These are phyloP conservation scores for Hyaena hyaena DNA, from an alignment of 2,113 vertebrate species.

Conservation along the genomic window DNA sequence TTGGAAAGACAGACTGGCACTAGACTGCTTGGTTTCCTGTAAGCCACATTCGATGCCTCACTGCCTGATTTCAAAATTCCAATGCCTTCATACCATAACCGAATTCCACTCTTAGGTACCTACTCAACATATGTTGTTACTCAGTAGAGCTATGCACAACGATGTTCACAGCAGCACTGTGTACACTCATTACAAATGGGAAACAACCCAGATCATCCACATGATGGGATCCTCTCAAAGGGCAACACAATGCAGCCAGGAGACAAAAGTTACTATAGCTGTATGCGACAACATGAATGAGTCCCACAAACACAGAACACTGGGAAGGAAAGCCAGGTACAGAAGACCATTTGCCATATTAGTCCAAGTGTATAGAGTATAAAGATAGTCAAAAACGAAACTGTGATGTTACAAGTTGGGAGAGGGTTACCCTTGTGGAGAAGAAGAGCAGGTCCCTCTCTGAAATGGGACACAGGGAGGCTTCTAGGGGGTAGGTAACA, in stretches of 20 bases:
- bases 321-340: background rate
- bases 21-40: background rate
- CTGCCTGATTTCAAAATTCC: constrained; percentile 19
- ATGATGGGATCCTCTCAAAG: background rate
- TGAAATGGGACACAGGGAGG: background rate
- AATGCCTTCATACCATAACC: background rate
- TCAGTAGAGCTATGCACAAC: background rate
- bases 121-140: background rate
- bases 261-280: background rate
- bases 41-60: background rate
- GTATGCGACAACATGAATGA: background rate
- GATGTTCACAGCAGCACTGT: background rate
- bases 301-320: background rate
- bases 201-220: background rate
- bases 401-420: background rate
- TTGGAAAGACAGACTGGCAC: background rate
- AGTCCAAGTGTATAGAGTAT: background rate
- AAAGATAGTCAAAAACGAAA: constrained; percentile 14
- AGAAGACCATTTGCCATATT: background rate
- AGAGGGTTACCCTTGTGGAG: background rate
- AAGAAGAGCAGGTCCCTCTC: background rate
- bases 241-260: background rate
- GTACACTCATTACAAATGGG: background rate
- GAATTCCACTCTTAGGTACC: background rate
- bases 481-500: background rate